Evolutionary conservation across 1,140 invertebrate genomes (phyloP), one percentile per base, ranked within the genome.

Genomic region (Pseudachorutes palmiensis): DNA sequence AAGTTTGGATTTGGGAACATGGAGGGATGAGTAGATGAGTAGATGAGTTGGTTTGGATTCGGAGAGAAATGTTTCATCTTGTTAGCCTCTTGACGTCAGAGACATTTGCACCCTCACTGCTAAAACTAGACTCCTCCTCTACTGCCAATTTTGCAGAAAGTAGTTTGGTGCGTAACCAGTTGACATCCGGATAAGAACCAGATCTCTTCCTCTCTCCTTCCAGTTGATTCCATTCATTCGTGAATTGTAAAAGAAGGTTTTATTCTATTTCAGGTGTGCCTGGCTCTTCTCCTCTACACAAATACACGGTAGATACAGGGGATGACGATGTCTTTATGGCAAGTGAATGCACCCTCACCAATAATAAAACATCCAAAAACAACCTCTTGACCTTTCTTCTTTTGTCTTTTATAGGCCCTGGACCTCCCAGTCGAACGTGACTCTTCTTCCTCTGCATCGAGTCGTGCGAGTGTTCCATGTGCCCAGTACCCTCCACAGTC

Each of bases 301-400:
- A 82, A 81, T 83, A 80, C 76, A 74, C 79, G 69, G 76, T 82
- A 85, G 87, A 87, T 79, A 82, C 85, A 72, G 87, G 86, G 66
- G 88, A 90, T 77, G 88, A 90, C 78, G 88, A 90, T 78, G 88
- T 91, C 74, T 91, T 91, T 80, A 90, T 90, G 88, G 88, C 89
- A 79, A 82, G 82, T 78, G 67, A 48, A n/a, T 60, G 69, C 12
- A 14, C 1, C 2, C n/a, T n/a, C 31, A 29, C 64, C 24, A 58
- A 5, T 57, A 65, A 69, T 62, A 63, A 69, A 70, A 62, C 62
- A 68, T 68, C n/a, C n/a, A n/a, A n/a, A n/a, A n/a, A n/a, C n/a
- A n/a, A n/a, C 29, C 60, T 61, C 12, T 51, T 70, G 70, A 9
- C 5, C 36, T 74, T 70, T 48, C 64, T 31, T 68, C 69, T 67